Base-by-base conservation (phyloP, 2,797 vertebrate genomes). In the Erpetoichthys calabaricus region DNA sequence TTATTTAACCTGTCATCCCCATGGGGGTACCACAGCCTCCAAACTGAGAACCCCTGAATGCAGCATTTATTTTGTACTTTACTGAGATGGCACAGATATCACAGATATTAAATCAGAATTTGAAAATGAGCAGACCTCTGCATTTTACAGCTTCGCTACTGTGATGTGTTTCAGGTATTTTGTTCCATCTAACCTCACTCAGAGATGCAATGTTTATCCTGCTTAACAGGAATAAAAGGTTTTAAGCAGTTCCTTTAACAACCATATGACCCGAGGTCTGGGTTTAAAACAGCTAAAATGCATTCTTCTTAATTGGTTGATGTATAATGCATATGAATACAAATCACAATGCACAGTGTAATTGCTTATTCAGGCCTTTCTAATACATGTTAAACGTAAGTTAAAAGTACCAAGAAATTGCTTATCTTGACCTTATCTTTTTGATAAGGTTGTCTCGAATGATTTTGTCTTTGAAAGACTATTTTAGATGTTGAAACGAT, bases 401-500 rank as follows among this genome's bases (percentile, higher is more conserved):
- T 57, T 52, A 51, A 56, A 64, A 64, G 42, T 62, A 4, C 59
- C 56, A 61, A 8, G 10, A 25, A 59, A 62, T 45, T 50, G 44
- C 56, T 57, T 50, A 56, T 64, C 56, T 62, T 65, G 41, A 56
- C 25, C 25, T 58, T 56, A 42, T 58, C 61, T 63, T 62, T 9
- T 54, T 52, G 4, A 42, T 45, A 59, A 57, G 62, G 56, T 67
- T 60, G 58, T 66, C 64, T 61, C 45, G 56, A 64, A 41, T 45
- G 55, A 59, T 69, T 60, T 57, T 60, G 42, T 64, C 54, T 51
- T 45, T 50, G 59, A 67, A 68, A 63, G 47, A 65, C 25, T 53
- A 60, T 71, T 81, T 70, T 67, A 78, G 75, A 70, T 67, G 67
- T 67, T 70, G 68, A 70, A 72, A 73, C 61, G 69, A 81, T 80